Base-by-base conservation (phyloP, 2,113 vertebrate species). In the Pseudolaguvia tuberculata region DNA sequence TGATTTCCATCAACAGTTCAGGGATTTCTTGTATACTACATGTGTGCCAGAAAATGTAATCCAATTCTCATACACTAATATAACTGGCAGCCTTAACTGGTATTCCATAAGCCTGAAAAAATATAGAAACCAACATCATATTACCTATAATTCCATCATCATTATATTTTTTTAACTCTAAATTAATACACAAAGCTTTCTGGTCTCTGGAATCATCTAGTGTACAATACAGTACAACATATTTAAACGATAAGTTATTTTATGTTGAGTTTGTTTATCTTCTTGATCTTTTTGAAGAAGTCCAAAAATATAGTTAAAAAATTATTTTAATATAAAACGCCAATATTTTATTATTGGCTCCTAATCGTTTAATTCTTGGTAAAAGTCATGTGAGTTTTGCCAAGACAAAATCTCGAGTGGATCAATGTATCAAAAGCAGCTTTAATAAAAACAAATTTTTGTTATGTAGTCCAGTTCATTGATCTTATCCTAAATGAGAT, bases 161-260 rank as follows among this genome's bases (percentile, higher is more conserved):
- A 76, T 83, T 78, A 66, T 85, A 78, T 79, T 50, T 76, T 73
- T 81, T 80, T 39, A 45, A 76, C 77, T 77, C 78, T 84, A 83
- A 85, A 87, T 84, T 86, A 80, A 82, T 74, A 75, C 83, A 80
- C 69, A 82, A 79, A 84, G 70, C 72, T 59, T 21, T 70, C 74
- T 70, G 78, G 78, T 81, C 84, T 68, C 82, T 81, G 85, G 84
- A 76, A 80, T 88, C 82, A 86, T 27, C 17, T 70, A 62, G 84
- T 88, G 88, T 86, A 88, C 87, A 88, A 88, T 87, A 90, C 87
- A 88, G 89, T 87, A 90, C 82, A 72, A 62, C 35, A 75, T 42
- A n/a, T 31, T 63, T 77, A 82, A 89, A 88, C 86, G 82, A 89
- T 87, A 82, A 88, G 87, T 90, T 88, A 90, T 91, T 89, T 88